These are phyloP conservation scores for Tenthredo distinguenda DNA, from an alignment of 2,888 invertebrate genomes.

Conservation along the genomic window DNA sequence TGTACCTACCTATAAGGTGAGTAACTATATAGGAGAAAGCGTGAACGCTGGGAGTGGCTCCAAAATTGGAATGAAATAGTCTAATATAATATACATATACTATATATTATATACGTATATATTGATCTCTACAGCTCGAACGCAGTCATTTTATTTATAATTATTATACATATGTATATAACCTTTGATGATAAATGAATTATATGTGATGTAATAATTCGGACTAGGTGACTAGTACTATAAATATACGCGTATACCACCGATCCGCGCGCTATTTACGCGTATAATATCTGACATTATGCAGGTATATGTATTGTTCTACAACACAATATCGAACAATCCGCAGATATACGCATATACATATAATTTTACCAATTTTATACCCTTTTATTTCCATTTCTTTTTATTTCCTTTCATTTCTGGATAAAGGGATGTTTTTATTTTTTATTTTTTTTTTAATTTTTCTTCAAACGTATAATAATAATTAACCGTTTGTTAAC, in stretches of 20 bases:
- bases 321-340: not conserved
- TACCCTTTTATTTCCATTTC: not conserved
- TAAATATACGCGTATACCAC: not conserved
- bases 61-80: constrained; percentile 2
- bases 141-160: not conserved
- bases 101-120: not conserved
- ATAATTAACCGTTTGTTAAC: not conserved
- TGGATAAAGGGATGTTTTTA: not conserved
- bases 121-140: not conserved
- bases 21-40: constrained; percentile 16
- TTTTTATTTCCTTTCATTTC: not conserved
- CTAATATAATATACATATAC: not conserved
- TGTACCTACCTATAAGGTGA: not conserved
- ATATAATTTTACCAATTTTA: not conserved
- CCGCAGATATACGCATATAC: not conserved
- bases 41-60: constrained; percentile 28
- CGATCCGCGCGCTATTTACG: not conserved
- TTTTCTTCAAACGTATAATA: not conserved
- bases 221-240: constrained; percentile 18
- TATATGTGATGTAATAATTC: not conserved
- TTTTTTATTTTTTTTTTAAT: too few species aligned
- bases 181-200: not conserved
- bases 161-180: not conserved
- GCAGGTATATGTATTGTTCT: not conserved
- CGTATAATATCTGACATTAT: not conserved